phyloP scores from a whole-genome alignment of 2,797 vertebrate species.

The Gymnodraco acuticeps region DNA sequence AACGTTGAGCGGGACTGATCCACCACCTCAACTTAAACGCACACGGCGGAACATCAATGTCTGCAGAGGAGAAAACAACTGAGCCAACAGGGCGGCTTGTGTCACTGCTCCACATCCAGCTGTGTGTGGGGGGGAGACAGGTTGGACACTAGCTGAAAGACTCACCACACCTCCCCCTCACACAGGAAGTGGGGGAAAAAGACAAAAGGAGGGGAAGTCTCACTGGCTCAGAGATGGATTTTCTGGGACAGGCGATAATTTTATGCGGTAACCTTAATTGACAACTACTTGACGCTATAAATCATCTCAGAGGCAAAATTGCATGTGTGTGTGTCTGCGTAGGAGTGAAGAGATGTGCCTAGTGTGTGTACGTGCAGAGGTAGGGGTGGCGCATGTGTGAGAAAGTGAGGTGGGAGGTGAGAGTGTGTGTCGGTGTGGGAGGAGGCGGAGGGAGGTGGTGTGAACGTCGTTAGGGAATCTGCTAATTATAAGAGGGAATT shows the following conservation, averaged over 20 bases:
- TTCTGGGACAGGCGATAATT: constrained; percentile 86
- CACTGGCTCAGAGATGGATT: constrained; percentile 75
- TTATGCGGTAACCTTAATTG: constrained; percentile 88
- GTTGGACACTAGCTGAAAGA: constrained; percentile 25
- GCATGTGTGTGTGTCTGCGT: constrained; percentile 24
- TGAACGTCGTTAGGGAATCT: constrained; percentile 83
- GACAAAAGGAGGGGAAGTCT: constrained; percentile 55
- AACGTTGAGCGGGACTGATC: constrained; percentile 27
- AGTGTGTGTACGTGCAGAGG: constrained; percentile 3
- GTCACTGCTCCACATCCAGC: constrained; percentile 36
- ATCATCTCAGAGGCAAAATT: constrained; percentile 77
- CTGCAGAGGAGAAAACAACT: constrained; percentile 40
- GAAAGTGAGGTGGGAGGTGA: constrained; percentile 72
- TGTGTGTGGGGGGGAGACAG: constrained; percentile 44
- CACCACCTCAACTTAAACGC: constrained; percentile 35
- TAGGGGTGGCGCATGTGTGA: constrained; percentile 44
- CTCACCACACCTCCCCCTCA: constrained; percentile 31
- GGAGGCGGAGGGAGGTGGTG: constrained; percentile 42
- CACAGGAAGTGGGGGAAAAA: background rate
- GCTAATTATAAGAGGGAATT: constrained; percentile 89
- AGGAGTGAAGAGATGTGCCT: constrained; percentile 40
- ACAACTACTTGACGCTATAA: constrained; percentile 86
- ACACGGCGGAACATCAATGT: constrained; percentile 38
- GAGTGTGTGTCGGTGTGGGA: constrained; percentile 60
- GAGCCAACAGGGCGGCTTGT: constrained; percentile 37